Conservation (phyloP, 1,140 invertebrate genomes). For the Dreissena rostriformis region DNA sequence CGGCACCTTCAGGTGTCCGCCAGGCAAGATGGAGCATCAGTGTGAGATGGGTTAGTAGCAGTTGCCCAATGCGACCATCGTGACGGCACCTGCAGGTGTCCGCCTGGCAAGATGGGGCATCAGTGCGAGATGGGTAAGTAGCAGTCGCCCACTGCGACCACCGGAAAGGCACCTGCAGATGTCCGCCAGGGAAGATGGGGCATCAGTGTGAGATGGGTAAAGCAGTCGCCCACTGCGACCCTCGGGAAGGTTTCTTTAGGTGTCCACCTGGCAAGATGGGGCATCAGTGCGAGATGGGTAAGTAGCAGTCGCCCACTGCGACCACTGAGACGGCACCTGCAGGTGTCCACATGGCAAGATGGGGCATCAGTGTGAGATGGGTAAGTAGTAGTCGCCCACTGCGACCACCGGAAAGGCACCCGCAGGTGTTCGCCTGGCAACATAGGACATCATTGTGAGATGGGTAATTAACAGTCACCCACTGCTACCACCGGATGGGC, state of each 20-base stretch:
- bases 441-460: slow-evolving; percentile 67
- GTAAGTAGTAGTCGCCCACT: slow-evolving; percentile 84
- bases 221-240: slow-evolving; percentile 91
- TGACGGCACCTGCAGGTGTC: too few relatives aligned
- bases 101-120: too few relatives aligned
- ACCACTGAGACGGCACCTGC: slow-evolving; percentile 93
- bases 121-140: too few relatives aligned
- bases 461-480: slow-evolving; percentile 82
- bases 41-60: too few relatives aligned
- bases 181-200: too few relatives aligned
- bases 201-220: too few relatives aligned
- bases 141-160: too few relatives aligned
- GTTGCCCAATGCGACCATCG: too few relatives aligned
- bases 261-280: slow-evolving; percentile 86
- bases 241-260: slow-evolving; percentile 91
- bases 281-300: slow-evolving; percentile 63
- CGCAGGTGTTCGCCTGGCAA: slow-evolving; percentile 90
- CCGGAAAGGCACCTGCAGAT: too few relatives aligned
- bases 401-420: slow-evolving; percentile 92
- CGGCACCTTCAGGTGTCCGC: too few relatives aligned
- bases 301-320: slow-evolving; percentile 87
- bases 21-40: too few relatives aligned
- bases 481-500: slow-evolving; percentile 92
- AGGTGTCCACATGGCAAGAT: slow-evolving; percentile 87
- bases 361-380: slow-evolving; percentile 66